These are phyloP conservation scores for Dendroctonus ponderosae DNA, from an alignment of 1,140 invertebrate species.

Conservation along the genomic window DNA sequence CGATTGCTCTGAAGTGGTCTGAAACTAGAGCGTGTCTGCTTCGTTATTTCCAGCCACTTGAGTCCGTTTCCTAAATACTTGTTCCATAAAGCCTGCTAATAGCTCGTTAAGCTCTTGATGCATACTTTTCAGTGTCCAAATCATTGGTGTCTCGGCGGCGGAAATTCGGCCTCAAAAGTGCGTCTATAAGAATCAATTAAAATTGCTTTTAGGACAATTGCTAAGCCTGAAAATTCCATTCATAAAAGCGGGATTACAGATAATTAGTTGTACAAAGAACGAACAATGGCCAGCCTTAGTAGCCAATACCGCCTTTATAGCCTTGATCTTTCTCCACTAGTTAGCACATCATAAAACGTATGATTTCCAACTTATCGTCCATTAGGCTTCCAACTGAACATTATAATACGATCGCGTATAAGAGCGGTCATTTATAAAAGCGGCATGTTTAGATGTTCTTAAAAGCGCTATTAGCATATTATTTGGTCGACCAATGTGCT, in stretches of 20 bases:
- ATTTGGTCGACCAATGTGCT: conserved; percentile 43
- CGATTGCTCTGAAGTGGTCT: too few relatives aligned
- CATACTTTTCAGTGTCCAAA: too few relatives aligned
- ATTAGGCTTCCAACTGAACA: conserved; percentile 37
- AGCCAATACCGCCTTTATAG: conserved; percentile 26
- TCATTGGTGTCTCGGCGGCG: too few relatives aligned
- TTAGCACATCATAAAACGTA: conserved; percentile 46
- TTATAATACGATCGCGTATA: conserved; percentile 15
- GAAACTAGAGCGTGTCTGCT: too few relatives aligned
- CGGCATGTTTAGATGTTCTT: conserved; percentile 42
- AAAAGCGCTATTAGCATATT: conserved; percentile 47
- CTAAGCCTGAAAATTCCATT: conserved; percentile 18
- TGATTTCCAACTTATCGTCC: conserved; percentile 46
- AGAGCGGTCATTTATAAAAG: conserved; percentile 27
- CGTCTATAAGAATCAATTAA: conserved; percentile 9
- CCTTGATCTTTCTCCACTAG: conserved; percentile 40
- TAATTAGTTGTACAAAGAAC: conserved; percentile 38
- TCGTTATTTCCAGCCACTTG: too few relatives aligned
- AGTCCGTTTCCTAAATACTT: too few relatives aligned
- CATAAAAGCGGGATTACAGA: conserved; percentile 22
- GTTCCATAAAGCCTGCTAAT: too few relatives aligned
- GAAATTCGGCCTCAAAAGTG: not conserved
- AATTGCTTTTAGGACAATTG: not conserved
- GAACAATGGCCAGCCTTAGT: conserved; percentile 31
- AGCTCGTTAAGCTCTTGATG: too few relatives aligned